Conservation (phyloP, 2,888 invertebrate species). For the Strigamia crassipes region DNA sequence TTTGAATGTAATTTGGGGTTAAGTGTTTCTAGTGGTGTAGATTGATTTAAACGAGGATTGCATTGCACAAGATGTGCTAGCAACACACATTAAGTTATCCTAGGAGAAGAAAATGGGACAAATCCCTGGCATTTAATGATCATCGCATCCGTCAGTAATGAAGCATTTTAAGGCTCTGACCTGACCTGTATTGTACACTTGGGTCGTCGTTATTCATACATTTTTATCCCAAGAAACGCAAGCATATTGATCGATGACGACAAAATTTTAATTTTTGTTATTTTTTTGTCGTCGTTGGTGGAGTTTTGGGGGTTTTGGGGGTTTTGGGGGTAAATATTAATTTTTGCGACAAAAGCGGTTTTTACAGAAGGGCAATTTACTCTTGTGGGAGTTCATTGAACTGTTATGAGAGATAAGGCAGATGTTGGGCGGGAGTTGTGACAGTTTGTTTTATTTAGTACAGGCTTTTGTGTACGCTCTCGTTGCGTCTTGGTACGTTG, state of each 20-base stretch:
- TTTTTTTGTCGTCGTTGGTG: too few relatives aligned
- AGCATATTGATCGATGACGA: too few relatives aligned
- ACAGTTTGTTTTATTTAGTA: constrained; percentile 42
- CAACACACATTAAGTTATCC: constrained; percentile 34
- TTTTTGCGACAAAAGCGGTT: background rate
- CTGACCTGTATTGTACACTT: constrained; percentile 42
- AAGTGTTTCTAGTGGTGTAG: background rate
- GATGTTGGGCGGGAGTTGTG: constrained; percentile 42
- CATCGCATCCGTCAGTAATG: constrained; percentile 42
- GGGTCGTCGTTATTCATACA: constrained; percentile 1
- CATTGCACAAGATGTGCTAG: constrained; percentile 31
- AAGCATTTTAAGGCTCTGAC: constrained; percentile 40
- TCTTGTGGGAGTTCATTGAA: constrained; percentile 36
- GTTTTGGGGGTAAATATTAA: background rate
- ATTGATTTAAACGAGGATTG: constrained; percentile 17
- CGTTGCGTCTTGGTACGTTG: constrained; percentile 23
- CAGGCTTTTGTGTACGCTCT: constrained; percentile 37
- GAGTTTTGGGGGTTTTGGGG: background rate
- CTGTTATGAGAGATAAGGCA: constrained; percentile 38
- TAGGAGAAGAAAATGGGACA: constrained; percentile 32
- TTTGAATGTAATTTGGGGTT: background rate
- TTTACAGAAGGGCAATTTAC: background rate
- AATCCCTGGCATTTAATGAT: constrained; percentile 40
- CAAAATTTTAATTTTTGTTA: too few relatives aligned
- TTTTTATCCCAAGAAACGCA: too few relatives aligned